A percentile compares a stretch with the other conserved stretches of the same genome.
Evolutionary conservation across 2,113 vertebrate species (phyloP).

Genomic region (Odontesthes bonariensis): DNA sequence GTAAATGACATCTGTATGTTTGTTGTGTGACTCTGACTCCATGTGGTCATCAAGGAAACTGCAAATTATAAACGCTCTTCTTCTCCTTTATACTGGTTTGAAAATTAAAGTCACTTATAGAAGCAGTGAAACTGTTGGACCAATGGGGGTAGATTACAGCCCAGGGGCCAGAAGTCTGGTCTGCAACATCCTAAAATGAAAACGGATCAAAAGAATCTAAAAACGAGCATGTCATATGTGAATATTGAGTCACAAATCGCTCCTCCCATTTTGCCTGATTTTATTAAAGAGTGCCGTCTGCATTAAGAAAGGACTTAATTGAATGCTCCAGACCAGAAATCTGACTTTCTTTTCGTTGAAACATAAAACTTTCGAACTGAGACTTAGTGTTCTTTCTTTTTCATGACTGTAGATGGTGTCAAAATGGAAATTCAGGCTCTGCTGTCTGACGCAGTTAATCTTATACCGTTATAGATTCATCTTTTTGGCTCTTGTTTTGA

Average conservation of each 20-base stretch:
- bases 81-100: background rate
- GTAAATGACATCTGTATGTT: constrained; percentile 37
- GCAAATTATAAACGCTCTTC: constrained; percentile 32
- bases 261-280: background rate
- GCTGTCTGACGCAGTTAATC: too few relatives aligned
- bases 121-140: background rate
- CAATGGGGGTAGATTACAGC: background rate
- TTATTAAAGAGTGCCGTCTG: too few relatives aligned
- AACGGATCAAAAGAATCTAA: background rate
- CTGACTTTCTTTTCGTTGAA: too few relatives aligned
- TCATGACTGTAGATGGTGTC: too few relatives aligned
- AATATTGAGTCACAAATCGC: background rate
- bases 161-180: background rate
- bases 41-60: constrained; percentile 69
- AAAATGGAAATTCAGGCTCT: too few relatives aligned
- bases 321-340: too few relatives aligned
- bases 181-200: too few relatives aligned
- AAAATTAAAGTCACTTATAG: background rate
- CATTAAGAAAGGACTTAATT: too few relatives aligned
- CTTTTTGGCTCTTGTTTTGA: too few relatives aligned
- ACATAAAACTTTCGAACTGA: too few relatives aligned
- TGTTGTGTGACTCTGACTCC: constrained; percentile 73
- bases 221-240: background rate
- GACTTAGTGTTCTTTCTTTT: too few relatives aligned
- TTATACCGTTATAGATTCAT: too few relatives aligned